These are phyloP conservation scores for Thymelicus sylvestris DNA, from an alignment of 2,888 invertebrate species.

Conservation along the genomic window DNA sequence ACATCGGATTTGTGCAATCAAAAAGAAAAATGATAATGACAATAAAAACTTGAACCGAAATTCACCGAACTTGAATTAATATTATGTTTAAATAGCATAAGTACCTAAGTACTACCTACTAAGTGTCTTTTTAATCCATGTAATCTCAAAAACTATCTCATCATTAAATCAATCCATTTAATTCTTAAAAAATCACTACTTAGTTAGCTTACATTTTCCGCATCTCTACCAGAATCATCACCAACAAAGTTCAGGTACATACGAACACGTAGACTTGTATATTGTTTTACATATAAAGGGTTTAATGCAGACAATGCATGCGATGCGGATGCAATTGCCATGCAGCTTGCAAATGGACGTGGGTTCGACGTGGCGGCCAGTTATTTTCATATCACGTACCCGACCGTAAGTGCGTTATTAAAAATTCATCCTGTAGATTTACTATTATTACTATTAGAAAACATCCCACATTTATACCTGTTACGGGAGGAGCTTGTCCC, in stretches of 20 bases:
- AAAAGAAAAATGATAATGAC: too few species aligned
- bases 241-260: background rate
- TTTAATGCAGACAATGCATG: slow-evolving; percentile 46
- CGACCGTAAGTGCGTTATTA: slow-evolving; percentile 28
- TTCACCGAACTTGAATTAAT: too few species aligned
- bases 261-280: slow-evolving; percentile 15
- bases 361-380: slow-evolving; percentile 49
- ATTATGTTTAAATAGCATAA: too few species aligned
- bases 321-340: slow-evolving; percentile 65
- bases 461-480: slow-evolving; percentile 25
- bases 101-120: too few species aligned
- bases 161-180: too few species aligned
- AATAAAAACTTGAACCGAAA: too few species aligned
- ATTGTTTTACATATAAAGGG: slow-evolving; percentile 45
- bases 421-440: slow-evolving; percentile 29
- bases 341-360: slow-evolving; percentile 68
- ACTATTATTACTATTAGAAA: slow-evolving; percentile 21
- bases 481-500: slow-evolving; percentile 18
- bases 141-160: too few species aligned
- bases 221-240: background rate
- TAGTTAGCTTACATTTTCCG: too few species aligned
- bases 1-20: too few species aligned
- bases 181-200: too few species aligned
- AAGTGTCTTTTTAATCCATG: too few species aligned
- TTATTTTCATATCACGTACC: slow-evolving; percentile 44